phyloP scores from a whole-genome alignment of 1,140 invertebrate genomes.

The Trichonephila clavata region DNA sequence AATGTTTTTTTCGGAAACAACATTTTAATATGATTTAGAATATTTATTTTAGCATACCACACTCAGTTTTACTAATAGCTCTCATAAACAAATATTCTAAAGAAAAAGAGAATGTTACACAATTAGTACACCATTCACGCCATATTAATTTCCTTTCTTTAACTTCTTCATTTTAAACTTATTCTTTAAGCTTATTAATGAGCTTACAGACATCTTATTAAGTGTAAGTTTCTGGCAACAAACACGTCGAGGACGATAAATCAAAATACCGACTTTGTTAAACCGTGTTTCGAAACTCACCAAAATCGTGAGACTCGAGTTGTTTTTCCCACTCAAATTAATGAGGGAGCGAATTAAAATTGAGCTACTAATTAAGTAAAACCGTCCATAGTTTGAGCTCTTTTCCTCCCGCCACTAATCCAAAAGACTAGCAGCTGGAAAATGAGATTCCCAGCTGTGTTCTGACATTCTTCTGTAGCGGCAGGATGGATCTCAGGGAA shows the following conservation, averaged over 20 bases:
- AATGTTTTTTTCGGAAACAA: no score
- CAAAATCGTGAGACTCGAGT: neutral
- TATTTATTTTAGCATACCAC: no score
- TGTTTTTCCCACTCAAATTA: constrained; percentile 17
- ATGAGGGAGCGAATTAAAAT: constrained; percentile 12
- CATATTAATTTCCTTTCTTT: no score
- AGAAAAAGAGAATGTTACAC: no score
- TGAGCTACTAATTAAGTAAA: constrained; percentile 37
- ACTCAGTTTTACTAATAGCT: no score
- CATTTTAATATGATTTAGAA: no score
- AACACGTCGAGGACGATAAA: neutral
- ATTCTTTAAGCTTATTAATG: constrained; percentile 9
- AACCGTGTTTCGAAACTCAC: neutral
- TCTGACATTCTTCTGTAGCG: neutral
- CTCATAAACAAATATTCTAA: no score
- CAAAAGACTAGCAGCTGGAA: neutral
- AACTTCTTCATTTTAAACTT: neutral
- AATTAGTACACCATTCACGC: no score
- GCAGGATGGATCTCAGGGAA: neutral
- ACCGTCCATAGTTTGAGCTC: neutral
- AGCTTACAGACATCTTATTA: neutral
- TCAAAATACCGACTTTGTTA: constrained; percentile 1
- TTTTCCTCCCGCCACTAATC: neutral
- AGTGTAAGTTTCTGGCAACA: neutral
- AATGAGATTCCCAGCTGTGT: neutral